These are phyloP conservation scores for Coregonus ussuriensis DNA, from an alignment of 2,797 vertebrate species.

Conservation along the genomic window DNA sequence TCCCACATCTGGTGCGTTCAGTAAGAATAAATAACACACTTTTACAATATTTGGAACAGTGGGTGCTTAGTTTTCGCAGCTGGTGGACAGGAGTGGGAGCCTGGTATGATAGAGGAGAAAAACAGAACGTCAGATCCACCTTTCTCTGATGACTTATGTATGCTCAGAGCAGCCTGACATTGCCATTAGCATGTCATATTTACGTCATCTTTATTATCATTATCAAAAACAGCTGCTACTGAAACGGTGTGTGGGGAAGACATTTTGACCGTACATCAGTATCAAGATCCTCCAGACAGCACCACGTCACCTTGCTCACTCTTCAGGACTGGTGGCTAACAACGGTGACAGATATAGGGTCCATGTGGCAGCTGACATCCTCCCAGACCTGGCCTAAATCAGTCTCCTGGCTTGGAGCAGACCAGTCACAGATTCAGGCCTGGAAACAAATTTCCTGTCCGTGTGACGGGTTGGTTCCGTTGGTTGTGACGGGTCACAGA, in stretches of 20 bases:
- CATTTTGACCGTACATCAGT: neutral
- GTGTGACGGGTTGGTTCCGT: neutral
- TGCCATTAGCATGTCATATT: neutral
- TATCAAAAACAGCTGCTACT: neutral
- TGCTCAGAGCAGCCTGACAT: neutral
- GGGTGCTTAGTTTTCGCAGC: neutral
- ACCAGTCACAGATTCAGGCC: neutral
- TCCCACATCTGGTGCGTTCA: neutral
- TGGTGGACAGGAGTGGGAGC: neutral
- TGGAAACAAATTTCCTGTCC: neutral
- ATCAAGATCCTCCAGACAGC: neutral
- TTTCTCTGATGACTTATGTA: neutral
- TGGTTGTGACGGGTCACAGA: neutral
- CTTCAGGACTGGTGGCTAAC: constrained; percentile 3
- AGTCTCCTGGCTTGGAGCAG: neutral
- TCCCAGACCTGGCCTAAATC: neutral
- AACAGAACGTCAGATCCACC: neutral
- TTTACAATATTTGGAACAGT: neutral
- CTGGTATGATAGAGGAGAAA: neutral
- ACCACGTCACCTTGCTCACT: neutral
- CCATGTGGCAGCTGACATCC: neutral
- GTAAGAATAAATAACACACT: neutral
- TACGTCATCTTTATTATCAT: neutral
- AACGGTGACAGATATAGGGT: neutral
- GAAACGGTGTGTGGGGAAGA: neutral